Evolutionary conservation across 2,888 invertebrate species (phyloP).

Genomic region (Plagiodera versicolora): DNA sequence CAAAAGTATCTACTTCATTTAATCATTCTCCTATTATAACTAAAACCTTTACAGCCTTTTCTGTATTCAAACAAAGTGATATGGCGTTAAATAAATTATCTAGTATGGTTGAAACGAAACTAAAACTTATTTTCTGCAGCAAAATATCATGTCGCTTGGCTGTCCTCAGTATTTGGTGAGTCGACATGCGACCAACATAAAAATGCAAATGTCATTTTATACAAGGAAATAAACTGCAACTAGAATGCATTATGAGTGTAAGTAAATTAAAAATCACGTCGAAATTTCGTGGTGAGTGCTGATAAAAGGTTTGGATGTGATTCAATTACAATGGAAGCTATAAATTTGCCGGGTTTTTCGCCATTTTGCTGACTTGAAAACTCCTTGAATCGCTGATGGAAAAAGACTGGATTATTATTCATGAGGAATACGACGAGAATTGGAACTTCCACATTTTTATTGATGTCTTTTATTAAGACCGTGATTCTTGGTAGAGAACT

Average conservation of each 20-base stretch:
- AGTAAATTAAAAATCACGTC: slow-evolving; percentile 8
- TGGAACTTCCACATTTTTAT: no score
- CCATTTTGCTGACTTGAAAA: not conserved
- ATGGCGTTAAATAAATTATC: no score
- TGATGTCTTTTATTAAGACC: no score
- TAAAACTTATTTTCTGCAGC: not conserved
- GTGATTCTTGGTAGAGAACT: no score
- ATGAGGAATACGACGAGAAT: not conserved
- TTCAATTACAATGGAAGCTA: not conserved
- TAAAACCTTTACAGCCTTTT: no score
- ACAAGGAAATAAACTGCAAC: slow-evolving; percentile 13
- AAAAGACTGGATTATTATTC: not conserved
- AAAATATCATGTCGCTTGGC: not conserved
- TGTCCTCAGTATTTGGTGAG: not conserved
- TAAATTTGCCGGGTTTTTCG: not conserved
- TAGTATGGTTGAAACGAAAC: not conserved
- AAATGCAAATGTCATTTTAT: slow-evolving; percentile 12
- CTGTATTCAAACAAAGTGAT: no score
- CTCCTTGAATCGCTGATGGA: not conserved
- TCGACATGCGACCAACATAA: slow-evolving; percentile 5
- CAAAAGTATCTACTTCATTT: no score
- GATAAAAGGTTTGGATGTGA: not conserved
- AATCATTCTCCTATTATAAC: no score
- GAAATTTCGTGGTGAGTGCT: not conserved
- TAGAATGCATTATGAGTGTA: slow-evolving; percentile 9